Percentiles rank a stretch among this genome's conserved stretches.
phyloP scores from a whole-genome alignment of 2,888 invertebrate species.

The Macrosoma leucophasiata region DNA sequence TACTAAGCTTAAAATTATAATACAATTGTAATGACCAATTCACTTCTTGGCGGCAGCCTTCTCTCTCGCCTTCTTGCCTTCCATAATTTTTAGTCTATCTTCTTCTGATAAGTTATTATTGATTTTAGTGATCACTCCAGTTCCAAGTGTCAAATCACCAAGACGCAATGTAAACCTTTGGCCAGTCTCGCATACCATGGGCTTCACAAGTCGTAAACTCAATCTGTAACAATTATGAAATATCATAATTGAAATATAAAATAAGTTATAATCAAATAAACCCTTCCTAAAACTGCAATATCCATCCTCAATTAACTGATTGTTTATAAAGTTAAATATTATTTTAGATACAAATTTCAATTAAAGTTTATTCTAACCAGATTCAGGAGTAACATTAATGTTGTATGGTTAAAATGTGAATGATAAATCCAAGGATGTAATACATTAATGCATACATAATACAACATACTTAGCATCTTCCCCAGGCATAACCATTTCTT shows the following conservation, averaged over 20 bases:
- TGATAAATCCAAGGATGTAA: no score
- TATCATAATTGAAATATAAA: no score
- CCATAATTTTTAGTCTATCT: constrained; percentile 80
- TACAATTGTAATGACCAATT: constrained; percentile 32
- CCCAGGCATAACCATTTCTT: constrained; percentile 99
- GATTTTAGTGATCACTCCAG: constrained; percentile 94
- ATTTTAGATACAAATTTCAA: no score
- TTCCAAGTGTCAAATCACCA: constrained; percentile 87
- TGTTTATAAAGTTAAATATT: no score
- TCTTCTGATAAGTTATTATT: constrained; percentile 77
- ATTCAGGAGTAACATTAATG: no score
- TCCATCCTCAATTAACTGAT: no score
- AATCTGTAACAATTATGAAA: constrained; percentile 79
- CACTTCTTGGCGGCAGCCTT: constrained; percentile 74
- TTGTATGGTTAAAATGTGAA: no score
- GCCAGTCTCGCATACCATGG: constrained; percentile 95
- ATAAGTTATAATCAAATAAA: no score
- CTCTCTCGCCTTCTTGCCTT: constrained; percentile 89
- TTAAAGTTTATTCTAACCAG: no score
- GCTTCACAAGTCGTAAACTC: constrained; percentile 82
- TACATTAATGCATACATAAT: no score
- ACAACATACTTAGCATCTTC: constrained; percentile 89
- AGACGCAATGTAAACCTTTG: constrained; percentile 95
- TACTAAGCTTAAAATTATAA: no score
- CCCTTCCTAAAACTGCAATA: no score